Percentiles rank a stretch among this genome's conserved stretches.
phyloP scores from a whole-genome alignment of 2,888 invertebrate genomes.

The Chironomus tentans region DNA sequence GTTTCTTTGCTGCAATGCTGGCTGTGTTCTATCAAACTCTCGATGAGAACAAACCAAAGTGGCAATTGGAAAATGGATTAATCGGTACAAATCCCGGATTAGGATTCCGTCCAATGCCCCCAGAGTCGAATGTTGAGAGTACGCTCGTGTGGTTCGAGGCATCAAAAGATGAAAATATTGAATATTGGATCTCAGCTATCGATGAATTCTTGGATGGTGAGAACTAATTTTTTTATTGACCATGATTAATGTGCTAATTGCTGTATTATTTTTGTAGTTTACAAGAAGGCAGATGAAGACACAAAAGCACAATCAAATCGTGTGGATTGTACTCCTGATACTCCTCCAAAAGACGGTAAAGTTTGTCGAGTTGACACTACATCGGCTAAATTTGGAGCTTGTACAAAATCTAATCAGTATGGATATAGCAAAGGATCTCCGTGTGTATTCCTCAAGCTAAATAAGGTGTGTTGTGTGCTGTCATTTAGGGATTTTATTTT shows the following conservation, averaged over 20 bases:
- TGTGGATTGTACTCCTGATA: conserved; percentile 56
- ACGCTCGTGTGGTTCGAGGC: conserved; percentile 41
- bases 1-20: conserved; percentile 91
- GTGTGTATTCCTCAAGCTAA: conserved; percentile 93
- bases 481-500: not conserved
- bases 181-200: not conserved
- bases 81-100: conserved; percentile 87
- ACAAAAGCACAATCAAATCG: conserved; percentile 39
- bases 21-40: conserved; percentile 91
- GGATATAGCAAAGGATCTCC: conserved; percentile 82
- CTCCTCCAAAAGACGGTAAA: conserved; percentile 53
- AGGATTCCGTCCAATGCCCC: conserved; percentile 62
- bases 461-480: conserved; percentile 52
- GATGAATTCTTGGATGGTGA: not conserved
- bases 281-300: not conserved
- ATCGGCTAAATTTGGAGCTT: conserved; percentile 55
- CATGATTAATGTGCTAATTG: not conserved
- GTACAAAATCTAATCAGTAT: conserved; percentile 67
- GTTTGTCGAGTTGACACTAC: conserved; percentile 73
- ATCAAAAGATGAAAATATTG: not conserved
- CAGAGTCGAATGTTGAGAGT: conserved; percentile 53
- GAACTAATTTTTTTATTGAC: conserved; percentile 36
- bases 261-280: not conserved
- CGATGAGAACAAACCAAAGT: conserved; percentile 76
- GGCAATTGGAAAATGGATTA: conserved; percentile 75